Evolutionary conservation across 2,113 vertebrate species (phyloP), one percentile per base, ranked within the genome.

Genomic region (Bos indicus): DNA sequence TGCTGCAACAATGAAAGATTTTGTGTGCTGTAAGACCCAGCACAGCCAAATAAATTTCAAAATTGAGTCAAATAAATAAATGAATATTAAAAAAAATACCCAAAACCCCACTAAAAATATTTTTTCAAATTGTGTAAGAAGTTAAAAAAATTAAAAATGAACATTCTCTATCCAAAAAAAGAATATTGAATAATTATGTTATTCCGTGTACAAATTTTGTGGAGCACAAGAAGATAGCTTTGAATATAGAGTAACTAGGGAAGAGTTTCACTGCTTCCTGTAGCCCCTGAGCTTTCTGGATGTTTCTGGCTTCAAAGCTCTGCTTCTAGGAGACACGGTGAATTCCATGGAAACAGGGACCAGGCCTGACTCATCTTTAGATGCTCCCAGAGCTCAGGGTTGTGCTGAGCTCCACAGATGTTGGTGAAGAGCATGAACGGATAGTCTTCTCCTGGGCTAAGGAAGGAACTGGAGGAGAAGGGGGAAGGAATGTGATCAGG

Each of bases 101-200:
- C 71, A 14, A 77, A 77, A 77, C 71, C 6, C 12, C 71, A 77
- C 40, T 43, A 43, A 77, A 26, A 77, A 23, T 77, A 26, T 26
- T 43, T 43, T 77, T 77, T 26, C 11, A 77, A 26, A 36, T 25
- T 54, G 33, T 54, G 19, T 83, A n/a, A 82, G 36, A 82, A 54
- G 51, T 52, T 82, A 7, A 82, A 82, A 54, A 25, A 5, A 54
- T 23, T 23, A 54, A 83, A 83, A 83, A 13, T 25, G 51, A 54
- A 83, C 19, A 13, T 83, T 26, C 40, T 43, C 6, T 54, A 83
- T 54, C 80, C 48, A 54, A 54, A 83, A 54, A 54, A 36, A 36
- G 19, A 88, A 94, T 60, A 78, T 26, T 96, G 90, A 95, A 91
- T 83, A 83, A 95, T 78, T 46, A 33, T 46, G 54, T 74, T 89